A percentile compares a stretch with the other conserved stretches of the same genome.
Evolutionary conservation across 2,113 vertebrate genomes (phyloP).

Genomic region (Gymnorhina tibicen): DNA sequence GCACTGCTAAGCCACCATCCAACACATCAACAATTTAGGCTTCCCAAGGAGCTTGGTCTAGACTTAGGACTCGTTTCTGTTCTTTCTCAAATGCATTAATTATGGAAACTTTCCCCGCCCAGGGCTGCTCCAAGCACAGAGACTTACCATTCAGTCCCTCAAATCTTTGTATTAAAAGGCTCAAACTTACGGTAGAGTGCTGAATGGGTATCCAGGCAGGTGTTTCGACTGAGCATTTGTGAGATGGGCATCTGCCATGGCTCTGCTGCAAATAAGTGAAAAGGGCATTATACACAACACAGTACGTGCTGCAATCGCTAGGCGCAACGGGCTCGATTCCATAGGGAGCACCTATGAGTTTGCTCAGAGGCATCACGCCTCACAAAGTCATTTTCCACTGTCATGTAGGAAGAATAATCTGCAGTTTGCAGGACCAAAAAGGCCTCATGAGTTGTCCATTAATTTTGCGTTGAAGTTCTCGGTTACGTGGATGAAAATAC

Average conservation of each 20-base stretch:
- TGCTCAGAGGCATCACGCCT: not conserved
- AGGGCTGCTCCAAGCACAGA: not conserved
- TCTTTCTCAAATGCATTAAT: not conserved
- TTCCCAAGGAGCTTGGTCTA: not conserved
- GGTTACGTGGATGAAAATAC: not conserved
- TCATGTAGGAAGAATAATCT: not conserved
- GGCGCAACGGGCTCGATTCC: not conserved
- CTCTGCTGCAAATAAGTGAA: conserved; percentile 77
- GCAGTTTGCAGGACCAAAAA: not conserved
- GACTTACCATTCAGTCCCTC: conserved; percentile 29
- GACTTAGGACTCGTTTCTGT: not conserved
- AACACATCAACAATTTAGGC: not conserved
- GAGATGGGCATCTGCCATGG: conserved; percentile 77
- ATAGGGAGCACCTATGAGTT: not conserved
- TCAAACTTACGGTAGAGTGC: conserved; percentile 77
- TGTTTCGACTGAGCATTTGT: conserved; percentile 77
- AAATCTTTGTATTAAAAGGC: conserved; percentile 55
- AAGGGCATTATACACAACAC: conserved; percentile 56
- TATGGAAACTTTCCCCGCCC: not conserved
- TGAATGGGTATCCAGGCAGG: conserved; percentile 79
- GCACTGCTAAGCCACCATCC: not conserved
- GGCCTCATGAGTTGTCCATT: not conserved
- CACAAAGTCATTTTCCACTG: not conserved
- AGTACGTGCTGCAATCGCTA: not conserved
- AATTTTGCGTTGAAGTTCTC: not conserved